These are phyloP conservation scores for Vulpes vulpes DNA, from an alignment of 2,113 vertebrate species.

Conservation along the genomic window DNA sequence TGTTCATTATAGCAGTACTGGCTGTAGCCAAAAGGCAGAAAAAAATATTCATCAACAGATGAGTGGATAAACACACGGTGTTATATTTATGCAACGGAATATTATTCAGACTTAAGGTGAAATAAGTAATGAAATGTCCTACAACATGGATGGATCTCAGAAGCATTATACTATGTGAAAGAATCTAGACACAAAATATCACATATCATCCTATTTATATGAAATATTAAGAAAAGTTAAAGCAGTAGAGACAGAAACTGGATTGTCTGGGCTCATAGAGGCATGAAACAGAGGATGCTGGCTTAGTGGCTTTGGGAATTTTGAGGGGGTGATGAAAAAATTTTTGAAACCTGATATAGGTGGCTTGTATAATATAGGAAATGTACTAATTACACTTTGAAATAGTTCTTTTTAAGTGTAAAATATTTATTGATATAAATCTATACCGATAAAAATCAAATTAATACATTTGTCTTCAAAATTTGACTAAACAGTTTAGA, in stretches of 20 bases:
- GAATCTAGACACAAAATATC: not conserved
- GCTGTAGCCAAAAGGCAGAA: not conserved
- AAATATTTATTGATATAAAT: not conserved
- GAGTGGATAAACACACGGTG: not conserved
- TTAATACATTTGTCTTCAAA: not conserved
- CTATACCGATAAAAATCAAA: not conserved
- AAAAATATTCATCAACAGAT: not conserved
- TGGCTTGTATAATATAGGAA: not conserved
- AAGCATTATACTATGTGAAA: not conserved
- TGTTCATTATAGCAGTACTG: not conserved
- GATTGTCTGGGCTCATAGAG: not conserved
- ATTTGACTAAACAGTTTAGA: not conserved
- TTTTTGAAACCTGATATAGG: not conserved
- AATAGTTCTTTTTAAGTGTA: not conserved
- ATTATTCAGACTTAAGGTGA: not conserved
- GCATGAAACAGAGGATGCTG: not conserved
- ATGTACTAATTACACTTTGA: not conserved
- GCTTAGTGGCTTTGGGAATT: accelerated
- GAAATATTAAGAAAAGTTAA: not conserved
- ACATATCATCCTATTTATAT: not conserved
- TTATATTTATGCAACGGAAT: no score
- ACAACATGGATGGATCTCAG: not conserved
- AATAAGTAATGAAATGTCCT: not conserved
- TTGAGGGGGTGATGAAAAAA: not conserved
- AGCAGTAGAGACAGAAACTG: not conserved